phyloP scores from a whole-genome alignment of 1,140 invertebrate genomes.

The Drosophila pectinifera region DNA sequence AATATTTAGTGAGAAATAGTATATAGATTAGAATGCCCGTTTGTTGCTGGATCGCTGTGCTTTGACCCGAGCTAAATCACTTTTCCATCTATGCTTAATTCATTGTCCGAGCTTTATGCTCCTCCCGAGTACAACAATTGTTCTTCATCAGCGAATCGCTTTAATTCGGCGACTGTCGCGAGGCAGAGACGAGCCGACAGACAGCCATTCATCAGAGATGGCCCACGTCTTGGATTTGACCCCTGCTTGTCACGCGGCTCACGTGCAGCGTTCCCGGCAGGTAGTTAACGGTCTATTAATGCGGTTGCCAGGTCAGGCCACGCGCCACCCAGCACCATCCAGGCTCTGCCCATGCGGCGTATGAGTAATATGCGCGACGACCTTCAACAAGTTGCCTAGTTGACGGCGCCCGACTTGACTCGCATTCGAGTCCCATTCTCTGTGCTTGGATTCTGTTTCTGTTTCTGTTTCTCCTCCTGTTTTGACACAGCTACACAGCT shows the following conservation, averaged over 20 bases:
- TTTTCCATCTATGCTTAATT: conserved; percentile 8
- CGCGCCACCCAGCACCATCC: conserved; percentile 2
- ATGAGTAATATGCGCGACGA: conserved; percentile 67
- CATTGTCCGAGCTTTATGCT: background rate
- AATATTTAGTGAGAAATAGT: no score
- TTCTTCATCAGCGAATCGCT: conserved; percentile 11
- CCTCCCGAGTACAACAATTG: conserved; percentile 2
- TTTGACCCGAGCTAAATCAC: conserved; percentile 2
- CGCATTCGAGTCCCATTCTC: background rate
- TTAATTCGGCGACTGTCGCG: conserved; percentile 8
- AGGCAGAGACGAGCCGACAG: conserved; percentile 5
- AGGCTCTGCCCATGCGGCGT: conserved; percentile 25
- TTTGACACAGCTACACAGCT: conserved; percentile 4
- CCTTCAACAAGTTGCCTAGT: conserved; percentile 74
- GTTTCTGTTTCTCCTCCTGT: conserved; percentile 6
- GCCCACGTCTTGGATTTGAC: conserved; percentile 15
- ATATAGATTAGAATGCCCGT: no score
- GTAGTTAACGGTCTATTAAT: conserved; percentile 75
- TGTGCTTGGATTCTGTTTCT: conserved; percentile 1
- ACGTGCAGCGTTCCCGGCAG: conserved; percentile 46
- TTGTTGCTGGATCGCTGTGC: background rate
- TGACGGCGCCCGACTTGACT: conserved; percentile 23
- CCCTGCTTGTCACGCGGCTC: conserved; percentile 48
- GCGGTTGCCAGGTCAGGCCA: conserved; percentile 52
- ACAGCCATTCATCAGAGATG: conserved; percentile 14